Evolutionary conservation across 2,888 invertebrate species (phyloP), one percentile per base, ranked within the genome.

Genomic region (Chrysotoxum bicinctum): DNA sequence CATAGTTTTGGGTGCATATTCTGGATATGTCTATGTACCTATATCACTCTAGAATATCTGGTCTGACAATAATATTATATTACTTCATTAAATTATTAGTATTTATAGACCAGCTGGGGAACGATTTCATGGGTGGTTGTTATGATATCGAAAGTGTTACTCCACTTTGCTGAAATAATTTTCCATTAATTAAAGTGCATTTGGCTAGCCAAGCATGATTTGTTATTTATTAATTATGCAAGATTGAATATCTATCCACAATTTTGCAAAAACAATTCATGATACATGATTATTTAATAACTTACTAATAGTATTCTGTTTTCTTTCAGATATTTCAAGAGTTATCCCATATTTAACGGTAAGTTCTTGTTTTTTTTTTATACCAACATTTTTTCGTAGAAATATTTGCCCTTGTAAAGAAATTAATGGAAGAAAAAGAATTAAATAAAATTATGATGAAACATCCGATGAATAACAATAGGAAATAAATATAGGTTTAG

Each of bases 291-390:
- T 19, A 16, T 43, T 43, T 35, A 79, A 66, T 75, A 72, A 72
- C 52, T 50, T 10, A 50, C 2, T 14, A 26, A 50, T 50, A 60
- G 14, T 66, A 68, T 73, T 74, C 26, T n/a, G 10, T 21, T 58
- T 84, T 43, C 50, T 84, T 84, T 54, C 80, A 84, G 84, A 72
- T 72, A 75, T 50, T 56, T 58, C 48, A 70, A 68, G 72, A 60
- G 54, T 37, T 14, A 35, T 50, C 2, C 32, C 1, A 19, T 37
- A 32, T 37, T 68, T 68, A 75, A 84, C 79, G 80, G 84, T 84
- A 72, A 76, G 84, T 76, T 70, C 75, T 64, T 26, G 12, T 23
- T 50, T 23, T 9, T 12, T 35, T 35, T 35, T 14, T 1, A 35
- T 68, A 19, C 7, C 72, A 43, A 70, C 54, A 58, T 21, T 66